These are phyloP conservation scores for Callyntrura sp. DNA, from an alignment of 2,888 invertebrate species.

Conservation along the genomic window DNA sequence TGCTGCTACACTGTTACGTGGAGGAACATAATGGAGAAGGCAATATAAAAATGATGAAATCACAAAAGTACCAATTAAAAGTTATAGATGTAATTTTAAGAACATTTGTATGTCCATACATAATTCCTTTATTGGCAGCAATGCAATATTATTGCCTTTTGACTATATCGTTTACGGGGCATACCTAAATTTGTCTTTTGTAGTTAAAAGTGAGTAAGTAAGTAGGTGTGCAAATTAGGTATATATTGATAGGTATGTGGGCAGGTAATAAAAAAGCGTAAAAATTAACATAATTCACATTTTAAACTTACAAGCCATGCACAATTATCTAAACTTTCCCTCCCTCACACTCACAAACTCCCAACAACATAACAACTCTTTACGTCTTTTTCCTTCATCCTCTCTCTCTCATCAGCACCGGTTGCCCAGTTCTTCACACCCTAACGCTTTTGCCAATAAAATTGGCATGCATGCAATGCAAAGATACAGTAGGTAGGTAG, in stretches of 20 bases:
- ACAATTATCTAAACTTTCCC: conserved; percentile 22
- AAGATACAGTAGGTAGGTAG: no score
- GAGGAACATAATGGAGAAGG: not conserved
- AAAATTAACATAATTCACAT: conserved; percentile 5
- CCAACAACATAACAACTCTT: no score
- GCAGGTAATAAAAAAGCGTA: conserved; percentile 13
- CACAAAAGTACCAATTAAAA: conserved; percentile 25
- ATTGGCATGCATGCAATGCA: not conserved
- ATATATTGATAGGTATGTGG: not conserved
- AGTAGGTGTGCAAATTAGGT: not conserved
- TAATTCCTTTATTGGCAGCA: conserved; percentile 22
- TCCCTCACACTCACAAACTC: not conserved
- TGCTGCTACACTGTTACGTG: no score
- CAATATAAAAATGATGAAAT: conserved; percentile 42
- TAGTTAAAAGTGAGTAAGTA: not conserved
- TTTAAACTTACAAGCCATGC: conserved; percentile 2
- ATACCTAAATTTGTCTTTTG: not conserved
- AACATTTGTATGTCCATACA: not conserved
- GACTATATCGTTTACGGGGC: not conserved
- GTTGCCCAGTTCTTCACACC: conserved; percentile 20
- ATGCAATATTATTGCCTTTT: not conserved
- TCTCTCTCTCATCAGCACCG: not conserved
- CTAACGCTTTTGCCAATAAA: conserved; percentile 28
- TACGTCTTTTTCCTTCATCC: no score
- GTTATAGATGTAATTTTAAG: conserved; percentile 27